Conservation (phyloP, 2,797 vertebrate genomes). For the Octomys mimax region DNA sequence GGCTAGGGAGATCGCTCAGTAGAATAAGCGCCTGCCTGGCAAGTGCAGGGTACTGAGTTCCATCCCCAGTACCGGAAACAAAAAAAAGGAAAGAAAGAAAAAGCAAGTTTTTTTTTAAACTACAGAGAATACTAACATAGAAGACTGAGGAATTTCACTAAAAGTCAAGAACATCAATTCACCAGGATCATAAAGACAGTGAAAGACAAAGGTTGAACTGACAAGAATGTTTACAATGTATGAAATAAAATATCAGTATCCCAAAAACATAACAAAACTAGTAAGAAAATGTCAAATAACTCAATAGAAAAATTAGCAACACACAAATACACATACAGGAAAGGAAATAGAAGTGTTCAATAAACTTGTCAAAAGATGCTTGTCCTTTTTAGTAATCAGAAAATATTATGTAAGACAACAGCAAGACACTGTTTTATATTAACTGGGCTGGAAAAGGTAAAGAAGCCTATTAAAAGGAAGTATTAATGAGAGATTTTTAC, state of each 20-base stretch:
- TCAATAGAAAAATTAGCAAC: background rate
- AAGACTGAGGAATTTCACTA: background rate
- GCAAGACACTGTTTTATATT: background rate
- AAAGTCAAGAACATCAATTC: background rate
- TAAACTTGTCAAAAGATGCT: background rate
- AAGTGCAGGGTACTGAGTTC: no score
- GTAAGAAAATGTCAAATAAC: background rate
- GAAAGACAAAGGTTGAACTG: background rate
- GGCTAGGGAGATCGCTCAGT: no score
- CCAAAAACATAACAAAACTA: background rate
- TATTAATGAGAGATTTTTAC: background rate
- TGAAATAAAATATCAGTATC: background rate
- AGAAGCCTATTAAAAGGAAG: background rate
- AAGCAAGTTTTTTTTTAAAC: no score
- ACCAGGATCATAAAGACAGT: background rate
- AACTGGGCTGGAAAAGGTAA: background rate
- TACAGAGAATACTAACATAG: background rate
- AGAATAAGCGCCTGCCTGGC: no score
- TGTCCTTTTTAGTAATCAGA: background rate
- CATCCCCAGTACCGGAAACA: no score
- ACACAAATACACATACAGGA: background rate
- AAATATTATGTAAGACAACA: background rate
- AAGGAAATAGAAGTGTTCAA: background rate
- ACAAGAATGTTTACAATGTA: background rate
- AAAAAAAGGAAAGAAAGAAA: no score